Evolutionary conservation across 2,888 invertebrate species (phyloP), one percentile per base, ranked within the genome.

Genomic region (Plebejus melissa): DNA sequence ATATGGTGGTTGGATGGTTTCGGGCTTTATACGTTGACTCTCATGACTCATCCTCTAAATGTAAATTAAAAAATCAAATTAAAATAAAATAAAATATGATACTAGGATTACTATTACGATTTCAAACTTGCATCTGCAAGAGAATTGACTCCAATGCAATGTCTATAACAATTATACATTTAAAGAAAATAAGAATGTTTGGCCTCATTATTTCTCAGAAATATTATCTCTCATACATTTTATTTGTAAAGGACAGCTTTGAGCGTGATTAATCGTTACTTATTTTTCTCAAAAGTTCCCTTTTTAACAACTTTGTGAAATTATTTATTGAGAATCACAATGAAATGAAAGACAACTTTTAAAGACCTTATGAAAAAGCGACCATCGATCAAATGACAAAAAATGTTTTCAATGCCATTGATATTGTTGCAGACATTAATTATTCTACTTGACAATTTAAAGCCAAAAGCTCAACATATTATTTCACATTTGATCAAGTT

Each of bases 331-430:
- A 86, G 87, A 85, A 85, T 86, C 82, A 90, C 86, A 90, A 90
- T 87, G 86, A 89, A 90, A 90, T 89, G 89, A 88, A 89, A 91
- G 85, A 89, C 87, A 90, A 90, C 87, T 91, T 91, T 89, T 88
- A 90, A 90, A 90, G 88, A 89, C 85, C 84, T 87, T 92, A 92
- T 92, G 93, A 90, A 90, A 89, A 90, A 91, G 86, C 85, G 87
- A 86, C 84, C 88, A 91, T 93, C 92, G 90, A 93, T 93, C 93
- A 93, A 91, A 88, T 87, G 87, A 88, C 91, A 91, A 90, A 90
- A 88, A 90, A 88, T 87, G 83, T 88, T 90, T 87, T 88, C 87
- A 86, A 88, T 88, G 88, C 87, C 90, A 89, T 90, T 87, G 86
- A 88, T 87, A 84, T 81, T 81, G 84, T 85, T 82, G 82, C 85